phyloP scores from a whole-genome alignment of 1,140 invertebrate genomes.

The Myzus persicae region DNA sequence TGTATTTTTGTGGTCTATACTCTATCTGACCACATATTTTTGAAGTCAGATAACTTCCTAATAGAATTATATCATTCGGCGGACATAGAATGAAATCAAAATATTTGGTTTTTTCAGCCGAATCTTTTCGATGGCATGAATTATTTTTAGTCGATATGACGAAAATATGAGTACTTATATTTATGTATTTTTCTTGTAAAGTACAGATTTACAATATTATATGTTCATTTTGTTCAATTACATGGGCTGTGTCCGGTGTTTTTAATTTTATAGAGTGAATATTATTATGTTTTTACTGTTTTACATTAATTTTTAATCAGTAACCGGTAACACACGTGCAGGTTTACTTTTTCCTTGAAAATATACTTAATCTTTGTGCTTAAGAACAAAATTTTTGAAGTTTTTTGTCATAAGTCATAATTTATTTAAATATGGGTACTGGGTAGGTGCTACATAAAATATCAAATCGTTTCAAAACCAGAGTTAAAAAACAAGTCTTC shows the following conservation, averaged over 20 bases:
- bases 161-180: neutral
- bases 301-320: neutral
- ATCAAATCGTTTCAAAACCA: too few relatives aligned
- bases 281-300: neutral
- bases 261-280: neutral
- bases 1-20: neutral
- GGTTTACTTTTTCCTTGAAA: too few relatives aligned
- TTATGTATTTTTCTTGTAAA: neutral
- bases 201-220: too few relatives aligned
- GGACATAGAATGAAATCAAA: neutral
- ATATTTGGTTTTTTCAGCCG: neutral
- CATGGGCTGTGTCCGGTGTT: neutral
- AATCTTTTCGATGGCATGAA: neutral
- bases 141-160: neutral
- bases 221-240: neutral
- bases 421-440: too few relatives aligned
- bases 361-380: too few relatives aligned
- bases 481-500: too few relatives aligned
- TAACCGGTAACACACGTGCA: too few relatives aligned
- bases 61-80: neutral
- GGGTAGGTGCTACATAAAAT: too few relatives aligned
- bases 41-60: neutral
- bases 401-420: too few relatives aligned
- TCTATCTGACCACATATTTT: too few relatives aligned
- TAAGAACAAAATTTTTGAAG: too few relatives aligned